Evolutionary conservation across 2,113 vertebrate species (phyloP), one percentile per base, ranked within the genome.

Genomic region (Regulus satrapa): DNA sequence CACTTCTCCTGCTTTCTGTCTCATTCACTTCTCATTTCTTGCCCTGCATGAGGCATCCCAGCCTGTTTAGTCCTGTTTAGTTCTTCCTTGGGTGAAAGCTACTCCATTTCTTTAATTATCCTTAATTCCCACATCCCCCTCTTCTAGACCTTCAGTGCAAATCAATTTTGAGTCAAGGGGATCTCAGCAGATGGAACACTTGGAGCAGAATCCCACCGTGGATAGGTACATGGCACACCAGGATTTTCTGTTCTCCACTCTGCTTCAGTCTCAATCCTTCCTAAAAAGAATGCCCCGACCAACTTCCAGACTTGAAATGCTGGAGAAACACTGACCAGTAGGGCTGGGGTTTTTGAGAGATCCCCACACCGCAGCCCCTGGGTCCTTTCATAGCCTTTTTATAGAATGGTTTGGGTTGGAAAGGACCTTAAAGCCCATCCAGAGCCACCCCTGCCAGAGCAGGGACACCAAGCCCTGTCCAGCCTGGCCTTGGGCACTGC

Each of bases 401-500:
- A 48, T 36, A 12, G 54, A 64, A 64, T 4, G 1, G 8, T 36
- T 64, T 41, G 31, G 17, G 14, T 26, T 63, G 34, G 25, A 63
- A 63, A 25, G 9, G 48, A 63, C 34, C 48, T 79, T 21, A 31
- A 88, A 78, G 7, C 9, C 25, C 40, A 34, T 40, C 2, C 3
- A 0, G 3, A 14, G 2, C 19, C 40, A 61, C 2, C 21, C 14
- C 45, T 46, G 29, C 49, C 31, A 26, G 40, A 28, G 8, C 49
- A 88, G 41, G 20, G 49, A 63, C 85, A 41, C 64, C 48, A 14
- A 87, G n/a, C 15, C 29, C 24, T 0, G 0, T 4, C 74, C 66
- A 41, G 0, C 41, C 34, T 49, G 56, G 20, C 25, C 41, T 63
- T 55, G 66, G 56, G 0, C 49, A 56, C 25, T 41, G 0, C 41